Percentiles rank a stretch among this genome's conserved stretches.
phyloP scores from a whole-genome alignment of 2,113 vertebrate species.

The Tauraco erythrolophus region DNA sequence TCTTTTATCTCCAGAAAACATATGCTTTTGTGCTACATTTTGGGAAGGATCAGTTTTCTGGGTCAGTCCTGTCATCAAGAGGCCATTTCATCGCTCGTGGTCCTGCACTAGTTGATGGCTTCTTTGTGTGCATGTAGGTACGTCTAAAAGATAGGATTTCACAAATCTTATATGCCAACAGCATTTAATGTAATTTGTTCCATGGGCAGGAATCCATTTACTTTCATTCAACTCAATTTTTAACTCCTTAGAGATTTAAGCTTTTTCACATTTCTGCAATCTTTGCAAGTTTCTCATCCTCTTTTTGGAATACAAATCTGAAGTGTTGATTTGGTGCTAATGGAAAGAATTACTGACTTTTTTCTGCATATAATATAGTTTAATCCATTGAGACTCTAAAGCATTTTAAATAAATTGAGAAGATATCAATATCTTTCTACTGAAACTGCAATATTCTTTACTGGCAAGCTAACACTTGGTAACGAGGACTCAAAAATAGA shows the following conservation, averaged over 20 bases:
- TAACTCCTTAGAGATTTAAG: neutral
- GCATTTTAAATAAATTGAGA: neutral
- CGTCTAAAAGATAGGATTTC: neutral
- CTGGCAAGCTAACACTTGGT: neutral
- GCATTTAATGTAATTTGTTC: neutral
- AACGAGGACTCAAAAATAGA: neutral
- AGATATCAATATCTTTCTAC: neutral
- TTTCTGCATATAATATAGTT: neutral
- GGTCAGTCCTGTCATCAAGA: neutral
- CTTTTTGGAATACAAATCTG: neutral
- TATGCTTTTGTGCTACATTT: accelerated
- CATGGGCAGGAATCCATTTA: neutral
- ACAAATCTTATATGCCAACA: neutral
- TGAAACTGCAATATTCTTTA: neutral
- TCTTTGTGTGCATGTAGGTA: neutral
- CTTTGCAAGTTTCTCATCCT: neutral
- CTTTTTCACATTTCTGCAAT: neutral
- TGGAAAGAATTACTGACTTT: neutral
- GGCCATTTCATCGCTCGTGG: neutral
- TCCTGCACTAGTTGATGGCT: neutral
- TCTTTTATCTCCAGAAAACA: neutral
- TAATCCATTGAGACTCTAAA: neutral
- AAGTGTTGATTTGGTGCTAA: neutral
- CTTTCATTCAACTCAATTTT: neutral
- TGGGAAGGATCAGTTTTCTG: neutral